A percentile compares a stretch with the other conserved stretches of the same genome.
Evolutionary conservation across 2,113 vertebrate genomes (phyloP).

Genomic region (Dasypus novemcinctus): DNA sequence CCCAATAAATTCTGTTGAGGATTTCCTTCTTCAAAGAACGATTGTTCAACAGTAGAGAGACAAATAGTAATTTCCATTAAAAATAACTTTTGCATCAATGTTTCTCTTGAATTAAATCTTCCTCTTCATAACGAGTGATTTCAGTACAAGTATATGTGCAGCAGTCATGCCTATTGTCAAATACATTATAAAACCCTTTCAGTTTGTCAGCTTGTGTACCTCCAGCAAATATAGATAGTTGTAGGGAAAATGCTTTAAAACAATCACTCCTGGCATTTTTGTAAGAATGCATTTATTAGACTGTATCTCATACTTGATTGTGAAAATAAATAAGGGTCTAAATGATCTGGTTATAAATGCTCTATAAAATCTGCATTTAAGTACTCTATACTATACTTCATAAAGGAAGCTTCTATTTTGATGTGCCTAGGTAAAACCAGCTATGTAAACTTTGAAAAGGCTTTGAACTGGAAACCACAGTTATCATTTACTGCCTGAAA

Average conservation of each 20-base stretch:
- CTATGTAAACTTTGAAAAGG: conserved; percentile 54
- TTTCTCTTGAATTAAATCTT: not conserved
- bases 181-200: not conserved
- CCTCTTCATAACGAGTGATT: not conserved
- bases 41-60: not conserved
- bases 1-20: not conserved
- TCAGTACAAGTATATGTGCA: not conserved
- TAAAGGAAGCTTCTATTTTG: conserved; percentile 56
- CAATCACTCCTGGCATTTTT: not conserved
- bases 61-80: not conserved
- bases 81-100: not conserved
- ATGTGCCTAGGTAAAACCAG: conserved; percentile 40
- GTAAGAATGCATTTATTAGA: conserved; percentile 54
- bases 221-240: not conserved
- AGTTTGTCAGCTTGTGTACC: not conserved
- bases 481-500: conserved; percentile 58
- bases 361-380: conserved; percentile 57
- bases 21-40: not conserved
- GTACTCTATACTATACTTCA: conserved; percentile 30
- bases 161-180: not conserved
- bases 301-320: not conserved
- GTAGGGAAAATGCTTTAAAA: not conserved
- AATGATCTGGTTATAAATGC: conserved; percentile 54
- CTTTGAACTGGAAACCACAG: conserved; percentile 59
- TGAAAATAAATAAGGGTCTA: conserved; percentile 55